A percentile compares a stretch with the other conserved stretches of the same genome.
Evolutionary conservation across 2,113 vertebrate genomes (phyloP).

Genomic region (Barnardius zonarius): DNA sequence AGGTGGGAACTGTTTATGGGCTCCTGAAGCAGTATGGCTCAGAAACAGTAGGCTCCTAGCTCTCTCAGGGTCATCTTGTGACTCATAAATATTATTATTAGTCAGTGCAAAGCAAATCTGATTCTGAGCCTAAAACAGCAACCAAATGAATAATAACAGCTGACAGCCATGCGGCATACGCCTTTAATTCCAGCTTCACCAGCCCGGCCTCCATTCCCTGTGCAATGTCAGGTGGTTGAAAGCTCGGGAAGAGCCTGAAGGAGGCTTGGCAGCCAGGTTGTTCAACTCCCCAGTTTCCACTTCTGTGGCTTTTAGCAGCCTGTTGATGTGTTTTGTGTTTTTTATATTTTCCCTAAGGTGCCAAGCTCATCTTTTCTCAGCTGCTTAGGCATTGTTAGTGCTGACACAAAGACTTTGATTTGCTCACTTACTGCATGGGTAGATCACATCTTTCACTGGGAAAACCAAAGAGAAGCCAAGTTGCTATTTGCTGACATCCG

Average conservation of each 20-base stretch:
- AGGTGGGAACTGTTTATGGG: fast-evolving
- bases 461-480: neutral
- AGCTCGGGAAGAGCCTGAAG: neutral
- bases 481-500: neutral
- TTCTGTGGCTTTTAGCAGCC: neutral
- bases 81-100: conserved; percentile 21
- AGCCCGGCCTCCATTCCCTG: neutral
- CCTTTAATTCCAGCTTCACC: conserved; percentile 1
- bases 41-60: neutral
- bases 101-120: conserved; percentile 11
- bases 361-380: neutral
- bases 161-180: neutral
- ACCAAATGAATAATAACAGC: neutral
- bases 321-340: neutral
- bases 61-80: neutral
- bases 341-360: neutral
- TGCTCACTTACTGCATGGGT: neutral
- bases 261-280: neutral
- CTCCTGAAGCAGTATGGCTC: neutral
- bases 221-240: neutral
- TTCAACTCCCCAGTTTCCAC: neutral
- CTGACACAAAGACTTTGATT: neutral
- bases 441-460: neutral
- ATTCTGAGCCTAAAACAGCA: conserved; percentile 18
- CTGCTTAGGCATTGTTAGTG: neutral